These are phyloP conservation scores for Acropternis orthonyx DNA, from an alignment of 2,797 vertebrate species.

Conservation along the genomic window DNA sequence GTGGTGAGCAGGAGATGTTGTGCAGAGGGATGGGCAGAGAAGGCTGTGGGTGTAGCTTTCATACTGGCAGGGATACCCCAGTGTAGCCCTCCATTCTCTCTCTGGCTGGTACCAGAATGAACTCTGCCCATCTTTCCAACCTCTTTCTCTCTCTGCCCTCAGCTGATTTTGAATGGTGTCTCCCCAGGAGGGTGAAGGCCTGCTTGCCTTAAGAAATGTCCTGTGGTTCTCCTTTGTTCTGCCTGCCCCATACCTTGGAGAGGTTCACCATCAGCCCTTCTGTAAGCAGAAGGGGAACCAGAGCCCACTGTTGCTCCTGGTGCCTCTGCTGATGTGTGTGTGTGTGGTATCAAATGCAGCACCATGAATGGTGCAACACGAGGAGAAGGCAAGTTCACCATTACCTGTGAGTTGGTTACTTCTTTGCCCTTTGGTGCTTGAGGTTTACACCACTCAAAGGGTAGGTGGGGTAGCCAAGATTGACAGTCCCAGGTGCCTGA, in stretches of 20 bases:
- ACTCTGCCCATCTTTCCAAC: not conserved
- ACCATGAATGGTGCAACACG: not conserved
- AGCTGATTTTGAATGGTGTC: not conserved
- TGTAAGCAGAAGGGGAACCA: not conserved
- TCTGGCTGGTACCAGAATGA: not conserved
- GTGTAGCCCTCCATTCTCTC: not conserved
- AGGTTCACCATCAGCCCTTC: accelerated
- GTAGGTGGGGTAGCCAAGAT: accelerated
- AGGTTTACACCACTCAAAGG: not conserved
- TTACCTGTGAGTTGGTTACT: not conserved
- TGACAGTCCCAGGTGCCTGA: not conserved
- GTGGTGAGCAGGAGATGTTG: not conserved
- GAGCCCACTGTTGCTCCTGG: not conserved
- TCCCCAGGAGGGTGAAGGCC: not conserved
- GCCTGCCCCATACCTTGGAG: not conserved
- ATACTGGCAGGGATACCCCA: accelerated
- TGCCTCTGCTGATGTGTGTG: accelerated
- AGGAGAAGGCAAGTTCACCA: not conserved
- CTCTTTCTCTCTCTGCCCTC: not conserved
- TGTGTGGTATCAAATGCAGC: not conserved
- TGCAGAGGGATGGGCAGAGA: not conserved
- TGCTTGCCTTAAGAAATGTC: not conserved
- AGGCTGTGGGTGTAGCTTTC: not conserved
- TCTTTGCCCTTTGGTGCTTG: not conserved
- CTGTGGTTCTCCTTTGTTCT: not conserved